phyloP scores from a whole-genome alignment of 2,797 vertebrate species.

The Hoplostethus atlanticus region DNA sequence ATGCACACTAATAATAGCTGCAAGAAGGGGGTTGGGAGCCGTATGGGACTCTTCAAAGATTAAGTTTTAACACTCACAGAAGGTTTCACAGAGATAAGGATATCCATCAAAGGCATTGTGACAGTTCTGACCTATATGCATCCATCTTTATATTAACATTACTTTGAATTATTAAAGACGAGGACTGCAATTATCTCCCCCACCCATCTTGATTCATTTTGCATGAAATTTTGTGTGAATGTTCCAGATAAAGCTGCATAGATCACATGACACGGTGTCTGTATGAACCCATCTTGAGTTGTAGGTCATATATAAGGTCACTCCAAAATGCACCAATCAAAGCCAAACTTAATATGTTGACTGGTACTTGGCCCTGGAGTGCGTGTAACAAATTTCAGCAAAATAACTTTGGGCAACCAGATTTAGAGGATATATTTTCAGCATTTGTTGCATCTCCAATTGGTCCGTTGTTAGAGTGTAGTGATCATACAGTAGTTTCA shows the following conservation, averaged over 20 bases:
- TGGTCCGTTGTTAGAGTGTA: neutral
- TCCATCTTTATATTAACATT: constrained; percentile 42
- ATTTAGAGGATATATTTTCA: neutral
- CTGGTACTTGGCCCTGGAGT: neutral
- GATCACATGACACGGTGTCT: neutral
- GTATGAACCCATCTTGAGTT: neutral
- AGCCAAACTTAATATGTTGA: neutral
- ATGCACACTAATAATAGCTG: constrained; percentile 44
- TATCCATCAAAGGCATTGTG: constrained; percentile 49
- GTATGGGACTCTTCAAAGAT: constrained; percentile 47
- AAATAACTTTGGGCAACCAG: neutral
- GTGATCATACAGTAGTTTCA: neutral
- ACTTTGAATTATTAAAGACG: constrained; percentile 52
- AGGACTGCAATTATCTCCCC: constrained; percentile 30
- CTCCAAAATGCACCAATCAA: neutral
- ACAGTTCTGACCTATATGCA: constrained; percentile 46
- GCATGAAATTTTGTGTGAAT: neutral
- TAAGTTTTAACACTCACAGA: constrained; percentile 46
- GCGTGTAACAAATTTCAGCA: neutral
- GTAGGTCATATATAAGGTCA: constrained; percentile 2
- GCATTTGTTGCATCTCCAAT: too few species aligned
- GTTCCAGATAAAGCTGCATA: neutral
- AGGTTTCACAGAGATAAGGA: constrained; percentile 54
- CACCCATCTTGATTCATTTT: neutral
- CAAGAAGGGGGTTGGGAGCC: constrained; percentile 17